Percentiles rank a stretch among this genome's conserved stretches.
Conservation (phyloP, 1,140 invertebrate species). For the Melanaphis sacchari region DNA sequence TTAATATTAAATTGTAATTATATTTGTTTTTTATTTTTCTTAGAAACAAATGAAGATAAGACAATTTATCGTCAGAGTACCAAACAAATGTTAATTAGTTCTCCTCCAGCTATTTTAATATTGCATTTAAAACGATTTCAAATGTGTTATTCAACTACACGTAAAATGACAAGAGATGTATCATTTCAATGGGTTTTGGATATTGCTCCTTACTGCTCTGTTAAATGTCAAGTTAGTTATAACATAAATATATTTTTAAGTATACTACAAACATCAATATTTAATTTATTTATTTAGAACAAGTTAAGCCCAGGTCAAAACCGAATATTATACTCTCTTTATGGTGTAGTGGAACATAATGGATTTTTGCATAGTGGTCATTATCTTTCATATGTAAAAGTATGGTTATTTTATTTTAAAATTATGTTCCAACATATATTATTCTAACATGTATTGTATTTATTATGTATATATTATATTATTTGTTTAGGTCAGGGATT, state of each 20-base stretch:
- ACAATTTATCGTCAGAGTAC: constrained; percentile 86
- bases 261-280: neutral
- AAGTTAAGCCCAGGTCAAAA: constrained; percentile 65
- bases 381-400: constrained; percentile 94
- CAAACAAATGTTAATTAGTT: constrained; percentile 89
- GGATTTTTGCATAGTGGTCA: constrained; percentile 91
- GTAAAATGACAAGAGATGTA: constrained; percentile 86
- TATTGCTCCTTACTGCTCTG: constrained; percentile 88
- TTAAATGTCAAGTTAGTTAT: constrained; percentile 70
- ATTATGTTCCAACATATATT: constrained; percentile 60
- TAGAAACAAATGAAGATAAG: constrained; percentile 69
- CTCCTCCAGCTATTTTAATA: constrained; percentile 91
- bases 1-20: neutral
- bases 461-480: neutral
- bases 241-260: constrained; percentile 39
- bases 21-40: constrained; percentile 56
- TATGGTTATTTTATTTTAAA: constrained; percentile 62
- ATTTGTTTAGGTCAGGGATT: constrained; percentile 49
- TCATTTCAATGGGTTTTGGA: constrained; percentile 88
- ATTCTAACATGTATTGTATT: constrained; percentile 60
- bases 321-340: constrained; percentile 85
- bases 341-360: constrained; percentile 93
- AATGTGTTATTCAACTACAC: constrained; percentile 69
- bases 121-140: constrained; percentile 93
- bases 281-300: constrained; percentile 38